Conservation (phyloP, 2,888 invertebrate genomes). For the Caradrina clavipalpis region DNA sequence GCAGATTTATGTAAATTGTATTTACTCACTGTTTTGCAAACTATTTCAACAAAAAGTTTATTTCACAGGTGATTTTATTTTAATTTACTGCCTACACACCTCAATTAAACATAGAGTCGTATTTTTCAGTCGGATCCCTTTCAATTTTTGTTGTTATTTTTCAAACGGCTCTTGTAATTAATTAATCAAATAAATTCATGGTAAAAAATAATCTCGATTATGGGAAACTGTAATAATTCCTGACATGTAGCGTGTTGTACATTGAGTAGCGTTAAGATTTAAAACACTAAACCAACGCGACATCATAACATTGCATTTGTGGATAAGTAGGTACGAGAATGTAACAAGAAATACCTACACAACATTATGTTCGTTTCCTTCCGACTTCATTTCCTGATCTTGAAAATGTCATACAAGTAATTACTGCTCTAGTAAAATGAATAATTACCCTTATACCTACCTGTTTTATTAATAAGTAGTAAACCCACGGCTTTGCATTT, state of each 20-base stretch:
- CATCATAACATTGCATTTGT: constrained; percentile 9
- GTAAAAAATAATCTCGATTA: neutral
- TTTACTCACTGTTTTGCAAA: constrained; percentile 1
- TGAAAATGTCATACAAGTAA: constrained; percentile 30
- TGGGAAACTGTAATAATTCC: too few relatives aligned
- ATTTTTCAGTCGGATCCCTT: neutral
- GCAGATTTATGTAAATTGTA: constrained; percentile 21
- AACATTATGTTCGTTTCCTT: constrained; percentile 47
- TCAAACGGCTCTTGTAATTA: too few relatives aligned
- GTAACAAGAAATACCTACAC: constrained; percentile 30
- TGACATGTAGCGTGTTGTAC: too few relatives aligned
- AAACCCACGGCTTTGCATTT: constrained; percentile 16
- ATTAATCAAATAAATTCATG: too few relatives aligned
- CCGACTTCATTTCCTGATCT: constrained; percentile 58
- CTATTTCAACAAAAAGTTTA: constrained; percentile 24
- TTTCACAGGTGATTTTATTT: constrained; percentile 23
- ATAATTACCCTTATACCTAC: constrained; percentile 35
- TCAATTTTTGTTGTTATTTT: neutral
- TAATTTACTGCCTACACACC: neutral
- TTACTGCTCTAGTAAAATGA: constrained; percentile 33
- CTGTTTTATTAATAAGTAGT: constrained; percentile 22
- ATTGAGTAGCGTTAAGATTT: neutral
- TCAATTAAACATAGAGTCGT: too few relatives aligned
- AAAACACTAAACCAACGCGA: neutral
- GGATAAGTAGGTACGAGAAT: constrained; percentile 21